Conservation (phyloP, 2,888 invertebrate genomes). For the Caenorhabditis sinica region DNA sequence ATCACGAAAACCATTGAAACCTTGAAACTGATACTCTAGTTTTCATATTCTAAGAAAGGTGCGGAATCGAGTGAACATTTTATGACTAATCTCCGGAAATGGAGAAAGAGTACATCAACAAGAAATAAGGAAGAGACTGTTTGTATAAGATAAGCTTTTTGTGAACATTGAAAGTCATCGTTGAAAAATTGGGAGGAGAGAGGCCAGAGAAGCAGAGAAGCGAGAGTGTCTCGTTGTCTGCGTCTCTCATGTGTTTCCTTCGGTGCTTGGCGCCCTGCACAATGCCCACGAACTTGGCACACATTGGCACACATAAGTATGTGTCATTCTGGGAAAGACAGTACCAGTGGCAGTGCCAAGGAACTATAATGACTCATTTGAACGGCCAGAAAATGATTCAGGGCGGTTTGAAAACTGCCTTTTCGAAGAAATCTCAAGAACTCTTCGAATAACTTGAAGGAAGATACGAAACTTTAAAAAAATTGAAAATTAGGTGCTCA, state of each 20-base stretch:
- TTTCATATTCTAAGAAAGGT: neutral
- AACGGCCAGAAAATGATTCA: neutral
- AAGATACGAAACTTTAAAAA: neutral
- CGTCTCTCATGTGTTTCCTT: too few relatives aligned
- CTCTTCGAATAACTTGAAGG: neutral
- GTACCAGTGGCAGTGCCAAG: neutral
- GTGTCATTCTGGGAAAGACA: neutral
- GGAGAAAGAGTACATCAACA: neutral
- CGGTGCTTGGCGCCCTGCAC: too few relatives aligned
- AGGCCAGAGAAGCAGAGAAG: too few relatives aligned
- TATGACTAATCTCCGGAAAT: constrained; percentile 57
- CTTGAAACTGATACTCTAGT: neutral
- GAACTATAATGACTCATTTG: neutral
- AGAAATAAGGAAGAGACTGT: constrained; percentile 20
- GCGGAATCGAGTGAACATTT: constrained; percentile 1
- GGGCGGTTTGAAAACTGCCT: neutral
- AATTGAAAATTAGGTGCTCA: constrained; percentile 2
- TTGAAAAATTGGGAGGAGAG: neutral
- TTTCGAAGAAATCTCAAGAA: too few relatives aligned
- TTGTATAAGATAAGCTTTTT: constrained; percentile 44
- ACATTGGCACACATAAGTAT: neutral
- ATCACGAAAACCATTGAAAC: neutral
- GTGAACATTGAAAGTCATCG: neutral
- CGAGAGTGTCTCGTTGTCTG: too few relatives aligned
- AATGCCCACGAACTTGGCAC: neutral